Base-by-base conservation (phyloP, 1,140 invertebrate genomes). In the Campodea augens region DNA sequence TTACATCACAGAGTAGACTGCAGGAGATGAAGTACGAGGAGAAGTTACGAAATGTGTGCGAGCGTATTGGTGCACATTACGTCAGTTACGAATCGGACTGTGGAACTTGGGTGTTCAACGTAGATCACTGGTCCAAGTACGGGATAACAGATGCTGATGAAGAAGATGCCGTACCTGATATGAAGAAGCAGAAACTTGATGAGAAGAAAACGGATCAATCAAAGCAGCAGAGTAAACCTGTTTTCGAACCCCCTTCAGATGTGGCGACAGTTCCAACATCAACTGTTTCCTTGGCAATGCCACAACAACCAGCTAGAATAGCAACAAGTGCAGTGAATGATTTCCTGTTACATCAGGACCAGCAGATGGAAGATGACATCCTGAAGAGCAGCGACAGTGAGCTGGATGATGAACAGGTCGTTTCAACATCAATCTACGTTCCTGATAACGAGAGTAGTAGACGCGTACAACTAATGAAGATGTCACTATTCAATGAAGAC, bases 61-160 rank as follows among this genome's bases (percentile, higher is more conserved):
- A 75, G 38, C 89, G 86, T 56, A 76, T 95, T 53, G 78, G 78
- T 41, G 87, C 87, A 0, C 75, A 76, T 40, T 98, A 98, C 58
- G 75, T 95, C 13, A 92, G 98, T 56, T 98, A 98, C 61, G 69
- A 86, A 1, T 83, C 91, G 0, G 81, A 88, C 58, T 95, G 87
- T 29, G 95, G 95, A 5, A 91, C 88, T 18, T 98, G 93, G 93
- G 89, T 82, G 24, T 88, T 84, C 53, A 79, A 81, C 59, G 89
- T 93, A 22, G 80, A 90, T 48, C 92, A 97, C 65, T 98, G 97
- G 62, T 95, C 90, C 1, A 96, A 96, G 59, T 97, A 98, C 63
- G 89, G 87, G 2, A 64, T 95, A 5, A 78, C 79, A 45, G 90
- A 93, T 54, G 84, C 81, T 0, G 87, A 92, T 56, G 85, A 90